Evolutionary conservation across 2,113 vertebrate species (phyloP).

Genomic region (Trichechus manatus): DNA sequence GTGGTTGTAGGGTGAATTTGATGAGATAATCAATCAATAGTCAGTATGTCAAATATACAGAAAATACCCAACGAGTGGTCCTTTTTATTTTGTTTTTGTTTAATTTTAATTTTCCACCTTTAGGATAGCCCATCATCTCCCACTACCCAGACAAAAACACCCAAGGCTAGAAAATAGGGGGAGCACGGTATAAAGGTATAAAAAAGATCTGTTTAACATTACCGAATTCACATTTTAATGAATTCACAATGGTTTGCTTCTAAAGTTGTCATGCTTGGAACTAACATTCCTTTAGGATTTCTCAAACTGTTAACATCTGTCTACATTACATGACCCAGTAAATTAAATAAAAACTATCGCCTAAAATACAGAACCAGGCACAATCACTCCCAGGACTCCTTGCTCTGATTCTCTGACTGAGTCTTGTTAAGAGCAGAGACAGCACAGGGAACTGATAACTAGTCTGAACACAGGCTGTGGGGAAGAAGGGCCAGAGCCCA

Average conservation of each 20-base stretch:
- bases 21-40: background rate
- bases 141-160: conserved; percentile 11
- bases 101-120: conserved; percentile 47
- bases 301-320: conserved; percentile 70
- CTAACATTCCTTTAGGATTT: conserved; percentile 72
- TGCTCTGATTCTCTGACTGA: conserved; percentile 54
- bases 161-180: background rate
- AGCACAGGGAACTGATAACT: background rate
- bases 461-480: background rate
- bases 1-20: background rate
- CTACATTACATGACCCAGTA: conserved; percentile 60
- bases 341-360: conserved; percentile 71
- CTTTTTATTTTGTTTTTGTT: background rate
- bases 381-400: conserved; percentile 55
- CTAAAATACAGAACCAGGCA: conserved; percentile 66
- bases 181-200: background rate
- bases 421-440: conserved; percentile 43
- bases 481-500: background rate
- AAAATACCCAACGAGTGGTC: conserved; percentile 12
- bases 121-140: conserved; percentile 12
- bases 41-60: background rate
- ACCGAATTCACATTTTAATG: conserved; percentile 62
- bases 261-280: conserved; percentile 68
- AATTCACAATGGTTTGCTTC: conserved; percentile 39
- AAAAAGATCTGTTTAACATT: conserved; percentile 29